Evolutionary conservation across 2,888 invertebrate genomes (phyloP), one percentile per base, ranked within the genome.

Genomic region (Nomada lathburiana): DNA sequence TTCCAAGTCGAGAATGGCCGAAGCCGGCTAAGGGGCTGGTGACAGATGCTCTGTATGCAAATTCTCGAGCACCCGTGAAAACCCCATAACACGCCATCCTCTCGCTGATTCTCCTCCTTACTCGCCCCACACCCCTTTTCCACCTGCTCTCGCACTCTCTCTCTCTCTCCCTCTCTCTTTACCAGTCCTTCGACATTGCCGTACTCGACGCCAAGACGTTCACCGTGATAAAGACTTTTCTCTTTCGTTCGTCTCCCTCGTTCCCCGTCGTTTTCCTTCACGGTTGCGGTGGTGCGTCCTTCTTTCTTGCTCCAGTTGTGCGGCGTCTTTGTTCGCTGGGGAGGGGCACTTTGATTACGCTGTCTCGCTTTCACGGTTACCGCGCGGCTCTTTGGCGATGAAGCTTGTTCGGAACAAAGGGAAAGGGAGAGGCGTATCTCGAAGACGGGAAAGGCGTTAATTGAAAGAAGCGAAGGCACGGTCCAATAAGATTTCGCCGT

Each of bases 31-130:
- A 93, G 92, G 93, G 93, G 92, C 93, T 92, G 93, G 93, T 93
- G 93, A 93, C 93, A 93, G 93, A 93, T 93, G 93, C 93, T 93
- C 93, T 93, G 93, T 93, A 93, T 93, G 93, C 93, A 93, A 93
- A 93, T 93, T 93, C 88, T 82, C 89, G 88, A 89, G 89, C 89
- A 89, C 90, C 89, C 90, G 89, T 89, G 87, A 90, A 90, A 91
- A 90, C 89, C 90, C 90, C 86, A 86, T 89, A 86, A 85, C 78
- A 86, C 86, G 86, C 88, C 85, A 77, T 84, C 86, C 84, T 85
- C 70, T 68, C 72, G 79, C 83, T 72, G 85, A 72, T 80, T 80
- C 74, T 74, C 52, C 53, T 62, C 76, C 50, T 70, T 59, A 16
- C 36, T 26, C 72, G 20, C 57, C 64, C 53, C 36, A 36, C 36